Evolutionary conservation across 2,888 invertebrate genomes (phyloP), one percentile per base, ranked within the genome.

Genomic region (Diarsia mendica): DNA sequence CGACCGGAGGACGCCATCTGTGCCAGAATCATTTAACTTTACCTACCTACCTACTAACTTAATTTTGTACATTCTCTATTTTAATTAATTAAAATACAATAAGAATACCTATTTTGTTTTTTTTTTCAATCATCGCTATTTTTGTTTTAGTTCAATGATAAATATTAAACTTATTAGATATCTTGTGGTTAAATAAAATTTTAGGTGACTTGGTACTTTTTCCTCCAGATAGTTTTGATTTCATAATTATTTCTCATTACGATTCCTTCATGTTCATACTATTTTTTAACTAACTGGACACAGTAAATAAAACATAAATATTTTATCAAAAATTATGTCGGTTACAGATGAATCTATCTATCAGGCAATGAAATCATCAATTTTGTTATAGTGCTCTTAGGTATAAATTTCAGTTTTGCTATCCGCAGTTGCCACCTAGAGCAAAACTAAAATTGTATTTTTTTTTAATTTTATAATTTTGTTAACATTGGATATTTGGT

Each of bases 1-100:
- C 78, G 89, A 91, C 89, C 92, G 84, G 80, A 84, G 72, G 87
- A 86, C 90, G 91, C 91, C 93, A 92, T 91, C 93, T 92, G 88
- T 88, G 83, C 77, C 72, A 85, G 89, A 85, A 82, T 79, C 75
- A 83, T 74, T 79, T 70, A 68, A 85, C 74, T 74, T 49, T 48
- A 70, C 48, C 39, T 63, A 70, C 48, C 39, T 63, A 61, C 44
- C n/a, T 66, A 63, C 51, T 72, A 63, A 65, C 51, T 72, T 69
- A 64, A 74, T 77, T 72, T 79, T 67, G 51, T 67, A 55, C 20
- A 71, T 53, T 77, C 39, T 49, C 33, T 60, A 73, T 74, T 65
- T 66, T 48, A 55, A 66, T 71, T 60, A 51, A 70, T 69, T 76
- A 46, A 28, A 63, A 13, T 18, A 64, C 58, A 70, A 49, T 15